phyloP scores from a whole-genome alignment of 1,140 invertebrate genomes.

The Drosophila bifasciata region DNA sequence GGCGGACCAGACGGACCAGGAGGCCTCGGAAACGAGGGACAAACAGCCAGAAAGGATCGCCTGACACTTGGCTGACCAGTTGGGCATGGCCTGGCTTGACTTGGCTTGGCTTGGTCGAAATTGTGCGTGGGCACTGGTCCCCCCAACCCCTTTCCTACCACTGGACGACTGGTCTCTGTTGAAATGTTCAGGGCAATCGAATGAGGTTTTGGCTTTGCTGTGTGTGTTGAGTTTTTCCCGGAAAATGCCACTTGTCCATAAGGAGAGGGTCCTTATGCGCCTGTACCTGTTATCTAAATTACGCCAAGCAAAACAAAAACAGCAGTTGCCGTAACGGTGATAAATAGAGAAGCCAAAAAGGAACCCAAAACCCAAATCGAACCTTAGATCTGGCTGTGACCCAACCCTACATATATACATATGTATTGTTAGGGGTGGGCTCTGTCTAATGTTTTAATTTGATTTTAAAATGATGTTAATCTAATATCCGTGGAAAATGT shows the following conservation, averaged over 20 bases:
- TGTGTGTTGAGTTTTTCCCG: slow-evolving; percentile 55
- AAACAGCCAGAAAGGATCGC: slow-evolving; percentile 55
- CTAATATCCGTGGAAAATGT: slow-evolving; percentile 84
- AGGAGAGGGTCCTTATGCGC: slow-evolving; percentile 53
- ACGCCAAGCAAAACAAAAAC: slow-evolving; percentile 77
- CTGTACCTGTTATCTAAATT: slow-evolving; percentile 83
- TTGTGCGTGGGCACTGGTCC: slow-evolving; percentile 25
- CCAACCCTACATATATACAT: neutral
- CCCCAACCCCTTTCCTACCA: neutral
- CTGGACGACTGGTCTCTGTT: slow-evolving; percentile 23
- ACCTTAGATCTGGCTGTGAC: slow-evolving; percentile 13
- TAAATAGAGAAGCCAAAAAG: slow-evolving; percentile 32
- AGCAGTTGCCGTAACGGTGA: slow-evolving; percentile 75
- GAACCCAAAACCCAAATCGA: slow-evolving; percentile 22
- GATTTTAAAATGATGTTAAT: slow-evolving; percentile 83
- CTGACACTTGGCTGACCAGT: slow-evolving; percentile 71
- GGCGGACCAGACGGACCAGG: slow-evolving; percentile 14
- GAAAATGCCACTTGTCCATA: slow-evolving; percentile 83
- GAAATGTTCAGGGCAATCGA: slow-evolving; percentile 53
- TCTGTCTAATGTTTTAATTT: slow-evolving; percentile 81
- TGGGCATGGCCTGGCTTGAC: slow-evolving; percentile 46
- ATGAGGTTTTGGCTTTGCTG: slow-evolving; percentile 41
- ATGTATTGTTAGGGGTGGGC: slow-evolving; percentile 57
- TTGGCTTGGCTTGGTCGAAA: neutral
- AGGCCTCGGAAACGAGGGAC: neutral